Base-by-base conservation (phyloP, 2,113 vertebrate genomes). In the Python bivittatus region DNA sequence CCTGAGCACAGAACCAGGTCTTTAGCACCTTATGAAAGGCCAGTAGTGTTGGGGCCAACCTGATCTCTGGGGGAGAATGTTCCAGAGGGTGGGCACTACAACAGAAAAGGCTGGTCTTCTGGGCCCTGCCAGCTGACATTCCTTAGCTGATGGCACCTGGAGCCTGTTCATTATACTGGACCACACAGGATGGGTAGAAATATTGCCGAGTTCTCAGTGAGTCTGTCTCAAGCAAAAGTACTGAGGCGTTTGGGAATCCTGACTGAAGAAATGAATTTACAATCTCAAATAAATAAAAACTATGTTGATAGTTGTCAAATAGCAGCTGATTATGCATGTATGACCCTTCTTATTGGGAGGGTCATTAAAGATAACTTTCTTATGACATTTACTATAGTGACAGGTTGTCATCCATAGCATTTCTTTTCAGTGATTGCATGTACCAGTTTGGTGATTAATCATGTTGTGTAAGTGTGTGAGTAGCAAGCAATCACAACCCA, bases 351-450 rank as follows among this genome's bases (percentile, higher is more conserved):
- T 0, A 1, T 83, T 12, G 84, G 3, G 11, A 88, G 53, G 57
- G 3, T 17, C 93, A 44, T 9, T 1, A 0, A 72, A 17, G 61
- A 72, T 88, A 1, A 44, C 89, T 93, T 89, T n/a, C 68, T 87
- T 1, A 0, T 1, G 1, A 1, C 85, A 13, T 92, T 92, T 89
- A 20, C 86, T 27, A 84, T 92, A 6, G n/a, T 84, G 84, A 7
- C 54, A 44, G 57, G 5, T 93, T 2, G 33, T 44, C 7, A 89
- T 85, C 58, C 27, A 23, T 20, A 57, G 23, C 0, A 1, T 94
- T 94, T 94, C 92, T 1, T 27, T 93, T 86, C 9, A 7, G 23
- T 20, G 84, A 52, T 52, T 33, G 27, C n/a, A 0, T n/a, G 95
- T 88, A 83, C 91, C 25, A 86, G 58, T 79, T 83, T 10, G 64